phyloP scores from a whole-genome alignment of 2,113 vertebrate species.

The Amphiprion percula region DNA sequence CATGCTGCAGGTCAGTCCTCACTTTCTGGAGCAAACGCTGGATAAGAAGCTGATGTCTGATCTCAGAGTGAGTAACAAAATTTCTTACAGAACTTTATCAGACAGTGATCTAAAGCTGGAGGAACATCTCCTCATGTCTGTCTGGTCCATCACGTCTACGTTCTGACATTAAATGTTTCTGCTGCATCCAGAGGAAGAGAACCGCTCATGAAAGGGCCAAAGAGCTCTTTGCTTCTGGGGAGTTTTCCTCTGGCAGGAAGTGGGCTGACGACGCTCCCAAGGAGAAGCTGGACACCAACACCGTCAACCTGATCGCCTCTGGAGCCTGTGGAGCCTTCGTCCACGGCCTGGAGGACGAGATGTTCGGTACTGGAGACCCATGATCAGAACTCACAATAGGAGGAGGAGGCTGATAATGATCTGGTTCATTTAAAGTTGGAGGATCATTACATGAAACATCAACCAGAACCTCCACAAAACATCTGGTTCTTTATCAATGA shows the following conservation, averaged over 20 bases:
- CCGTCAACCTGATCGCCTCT: slow-evolving; percentile 95
- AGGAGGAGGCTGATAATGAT: no score
- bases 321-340: slow-evolving; percentile 98
- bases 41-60: slow-evolving; percentile 99
- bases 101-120: no score
- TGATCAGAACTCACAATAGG: no score
- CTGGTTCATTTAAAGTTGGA: no score
- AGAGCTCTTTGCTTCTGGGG: slow-evolving; percentile 95
- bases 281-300: slow-evolving; percentile 93
- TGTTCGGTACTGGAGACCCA: slow-evolving; percentile 88
- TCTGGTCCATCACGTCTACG: no score
- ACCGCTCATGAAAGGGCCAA: slow-evolving; percentile 97
- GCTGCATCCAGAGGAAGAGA: slow-evolving; percentile 89
- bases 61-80: slow-evolving; percentile 86
- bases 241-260: slow-evolving; percentile 96
- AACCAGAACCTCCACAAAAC: no score
- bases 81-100: no score
- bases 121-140: no score
- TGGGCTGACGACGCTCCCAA: slow-evolving; percentile 98
- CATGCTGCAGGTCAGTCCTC: slow-evolving; percentile 97
- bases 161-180: no score
- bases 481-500: no score
- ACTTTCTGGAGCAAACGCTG: slow-evolving; percentile 97
- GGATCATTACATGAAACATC: no score
- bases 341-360: slow-evolving; percentile 97